A percentile compares a stretch with the other conserved stretches of the same genome.
Conservation (phyloP, 2,888 invertebrate species). For the Ptychoptera albimana region DNA sequence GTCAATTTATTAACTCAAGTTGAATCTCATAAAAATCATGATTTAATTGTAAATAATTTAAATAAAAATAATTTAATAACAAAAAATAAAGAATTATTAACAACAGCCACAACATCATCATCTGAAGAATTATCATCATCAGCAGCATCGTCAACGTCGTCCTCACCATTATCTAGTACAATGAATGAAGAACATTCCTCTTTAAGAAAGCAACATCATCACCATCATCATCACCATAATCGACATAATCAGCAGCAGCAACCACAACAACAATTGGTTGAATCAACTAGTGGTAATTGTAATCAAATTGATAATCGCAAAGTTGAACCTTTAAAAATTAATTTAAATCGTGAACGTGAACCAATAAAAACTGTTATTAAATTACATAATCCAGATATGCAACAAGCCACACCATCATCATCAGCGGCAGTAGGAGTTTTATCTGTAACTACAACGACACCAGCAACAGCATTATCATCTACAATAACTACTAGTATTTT, state of each 20-base stretch:
- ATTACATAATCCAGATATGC: constrained; percentile 3
- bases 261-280: background rate
- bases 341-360: constrained; percentile 19
- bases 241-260: background rate
- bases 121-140: too few relatives aligned
- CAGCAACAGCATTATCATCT: background rate
- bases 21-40: constrained; percentile 2
- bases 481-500: background rate
- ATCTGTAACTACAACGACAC: background rate
- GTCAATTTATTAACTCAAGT: background rate
- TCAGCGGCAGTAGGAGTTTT: background rate
- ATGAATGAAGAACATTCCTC: background rate
- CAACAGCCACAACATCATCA: too few relatives aligned
- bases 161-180: too few relatives aligned
- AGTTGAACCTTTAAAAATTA: constrained; percentile 31
- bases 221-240: background rate
- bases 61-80: too few relatives aligned
- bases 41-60: too few relatives aligned
- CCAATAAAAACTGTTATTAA: constrained; percentile 11
- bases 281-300: background rate
- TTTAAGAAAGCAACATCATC: background rate
- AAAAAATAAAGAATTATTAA: too few relatives aligned
- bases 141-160: too few relatives aligned
- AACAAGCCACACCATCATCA: background rate
- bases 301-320: constrained; percentile 12